phyloP scores from a whole-genome alignment of 35 echinoderm and acorn worm genomes.

The Ophiothrix spiculata region DNA sequence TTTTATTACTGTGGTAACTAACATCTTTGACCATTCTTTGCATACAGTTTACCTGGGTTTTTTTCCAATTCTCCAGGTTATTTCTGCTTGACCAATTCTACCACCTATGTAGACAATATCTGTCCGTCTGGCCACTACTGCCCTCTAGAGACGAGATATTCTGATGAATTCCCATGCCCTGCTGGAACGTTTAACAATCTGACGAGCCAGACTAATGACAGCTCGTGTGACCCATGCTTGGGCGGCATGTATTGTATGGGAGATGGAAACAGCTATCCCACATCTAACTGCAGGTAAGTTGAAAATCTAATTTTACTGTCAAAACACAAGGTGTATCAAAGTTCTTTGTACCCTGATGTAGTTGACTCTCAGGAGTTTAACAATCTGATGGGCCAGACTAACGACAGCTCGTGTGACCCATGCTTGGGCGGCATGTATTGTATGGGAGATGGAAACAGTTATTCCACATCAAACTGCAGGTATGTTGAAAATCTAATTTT shows the following conservation, averaged over 20 bases:
- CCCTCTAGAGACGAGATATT: conserved; percentile 52
- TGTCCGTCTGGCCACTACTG: conserved; percentile 91
- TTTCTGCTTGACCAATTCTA: conserved; percentile 88
- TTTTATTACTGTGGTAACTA: no score
- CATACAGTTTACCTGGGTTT: no score
- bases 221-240: conserved; percentile 61
- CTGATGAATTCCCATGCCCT: conserved; percentile 61
- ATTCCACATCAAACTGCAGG: conserved; percentile 95
- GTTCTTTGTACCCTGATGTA: no score
- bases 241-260: conserved; percentile 94
- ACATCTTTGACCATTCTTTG: no score
- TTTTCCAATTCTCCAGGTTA: conserved; percentile 42
- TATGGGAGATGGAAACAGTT: conserved; percentile 74
- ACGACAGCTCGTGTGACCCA: conserved; percentile 56
- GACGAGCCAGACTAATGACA: conserved; percentile 53
- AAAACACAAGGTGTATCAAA: no score
- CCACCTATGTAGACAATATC: conserved; percentile 54
- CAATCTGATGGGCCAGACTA: conserved; percentile 57
- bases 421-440: conserved; percentile 92
- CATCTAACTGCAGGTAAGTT: conserved; percentile 92
- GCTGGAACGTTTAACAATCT: conserved; percentile 67
- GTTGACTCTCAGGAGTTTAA: no score
- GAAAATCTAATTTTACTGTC: no score
- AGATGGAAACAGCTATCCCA: conserved; percentile 75
- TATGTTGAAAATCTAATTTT: conserved; percentile 30